Evolutionary conservation across 1,140 invertebrate genomes (phyloP).

Genomic region (Lanistes nyassanus): DNA sequence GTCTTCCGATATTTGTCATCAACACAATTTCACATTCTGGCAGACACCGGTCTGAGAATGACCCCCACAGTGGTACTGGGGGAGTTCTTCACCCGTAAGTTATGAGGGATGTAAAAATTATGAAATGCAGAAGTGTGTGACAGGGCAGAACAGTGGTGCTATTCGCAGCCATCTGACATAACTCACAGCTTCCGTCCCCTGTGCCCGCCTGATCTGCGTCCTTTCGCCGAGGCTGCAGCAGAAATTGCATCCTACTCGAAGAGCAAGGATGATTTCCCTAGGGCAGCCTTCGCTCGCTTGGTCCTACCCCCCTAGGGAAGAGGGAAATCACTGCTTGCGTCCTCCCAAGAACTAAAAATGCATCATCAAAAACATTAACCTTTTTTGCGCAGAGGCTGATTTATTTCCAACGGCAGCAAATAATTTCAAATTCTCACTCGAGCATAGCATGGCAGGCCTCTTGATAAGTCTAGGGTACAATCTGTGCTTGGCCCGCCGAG

Average conservation of each 20-base stretch:
- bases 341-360: conserved; percentile 17
- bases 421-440: conserved; percentile 21
- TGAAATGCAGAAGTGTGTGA: conserved; percentile 6
- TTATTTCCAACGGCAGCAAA: conserved; percentile 8
- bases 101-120: conserved; percentile 12
- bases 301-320: background rate
- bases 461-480: background rate
- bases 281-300: conserved; percentile 2
- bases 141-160: conserved; percentile 7
- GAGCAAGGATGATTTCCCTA: conserved; percentile 15
- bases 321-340: conserved; percentile 16
- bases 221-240: conserved; percentile 10
- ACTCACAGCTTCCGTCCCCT: conserved; percentile 15
- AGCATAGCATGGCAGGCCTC: background rate
- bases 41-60: too few relatives aligned
- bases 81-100: background rate
- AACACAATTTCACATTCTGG: too few relatives aligned
- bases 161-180: conserved; percentile 18
- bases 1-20: too few relatives aligned
- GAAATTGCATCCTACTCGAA: conserved; percentile 18
- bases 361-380: conserved; percentile 29
- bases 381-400: conserved; percentile 6
- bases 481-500: conserved; percentile 10
- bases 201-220: conserved; percentile 4
- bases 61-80: background rate